These are phyloP conservation scores for Caiman crocodilus DNA, from an alignment of 2,797 vertebrate genomes.

Conservation along the genomic window DNA sequence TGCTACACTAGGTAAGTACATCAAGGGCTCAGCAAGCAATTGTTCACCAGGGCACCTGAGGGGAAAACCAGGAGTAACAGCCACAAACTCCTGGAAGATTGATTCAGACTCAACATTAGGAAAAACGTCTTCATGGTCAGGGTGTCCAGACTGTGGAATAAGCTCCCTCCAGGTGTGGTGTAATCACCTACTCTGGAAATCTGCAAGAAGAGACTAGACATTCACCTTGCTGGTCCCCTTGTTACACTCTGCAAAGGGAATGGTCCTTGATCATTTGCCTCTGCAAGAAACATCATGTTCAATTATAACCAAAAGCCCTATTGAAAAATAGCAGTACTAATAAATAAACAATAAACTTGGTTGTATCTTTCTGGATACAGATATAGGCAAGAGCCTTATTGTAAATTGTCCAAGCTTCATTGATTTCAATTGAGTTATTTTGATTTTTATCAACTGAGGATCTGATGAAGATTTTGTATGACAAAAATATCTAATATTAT, in stretches of 20 bases:
- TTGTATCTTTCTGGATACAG: not conserved
- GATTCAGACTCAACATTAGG: too few species aligned
- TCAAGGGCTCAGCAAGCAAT: too few species aligned
- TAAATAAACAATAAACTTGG: constrained; percentile 18
- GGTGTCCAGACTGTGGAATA: too few species aligned
- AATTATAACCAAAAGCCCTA: not conserved
- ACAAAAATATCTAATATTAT: not conserved
- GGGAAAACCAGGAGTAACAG: too few species aligned
- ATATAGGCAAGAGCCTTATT: not conserved
- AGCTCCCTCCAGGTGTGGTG: too few species aligned
- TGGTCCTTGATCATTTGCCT: not conserved
- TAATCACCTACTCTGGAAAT: too few species aligned
- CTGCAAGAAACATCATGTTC: not conserved
- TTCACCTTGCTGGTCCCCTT: not conserved
- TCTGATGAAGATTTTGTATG: not conserved
- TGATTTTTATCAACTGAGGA: constrained; percentile 32
- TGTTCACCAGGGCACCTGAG: too few species aligned
- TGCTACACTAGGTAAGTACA: too few species aligned
- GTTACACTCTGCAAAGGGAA: not conserved
- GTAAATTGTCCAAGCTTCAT: not conserved
- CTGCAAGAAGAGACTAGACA: not conserved
- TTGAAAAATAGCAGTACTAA: constrained; percentile 7
- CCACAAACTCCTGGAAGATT: too few species aligned
- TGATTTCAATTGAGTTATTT: not conserved
- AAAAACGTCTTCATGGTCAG: too few species aligned